These are phyloP conservation scores for Moxostoma hubbsi DNA, from an alignment of 2,797 vertebrate genomes.

Conservation along the genomic window DNA sequence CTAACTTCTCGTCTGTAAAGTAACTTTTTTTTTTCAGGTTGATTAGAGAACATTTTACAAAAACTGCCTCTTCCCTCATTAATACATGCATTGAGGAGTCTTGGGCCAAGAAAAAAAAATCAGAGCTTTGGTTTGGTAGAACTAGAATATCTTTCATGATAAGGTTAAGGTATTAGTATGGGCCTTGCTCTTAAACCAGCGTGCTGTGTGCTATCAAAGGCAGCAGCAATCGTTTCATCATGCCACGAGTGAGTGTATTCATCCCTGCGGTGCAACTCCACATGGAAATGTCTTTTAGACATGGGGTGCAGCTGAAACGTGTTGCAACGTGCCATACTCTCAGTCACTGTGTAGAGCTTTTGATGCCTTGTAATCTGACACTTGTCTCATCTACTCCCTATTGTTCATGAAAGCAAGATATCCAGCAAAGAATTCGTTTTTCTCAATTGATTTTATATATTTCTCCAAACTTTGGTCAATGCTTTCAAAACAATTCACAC, in stretches of 20 bases:
- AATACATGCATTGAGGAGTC: neutral
- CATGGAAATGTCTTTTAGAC: conserved; percentile 26
- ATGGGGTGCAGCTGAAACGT: neutral
- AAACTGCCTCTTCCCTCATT: too few species aligned
- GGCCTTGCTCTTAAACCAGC: neutral
- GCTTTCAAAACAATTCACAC: too few species aligned
- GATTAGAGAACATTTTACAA: too few species aligned
- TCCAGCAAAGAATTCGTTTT: neutral
- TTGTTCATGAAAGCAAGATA: neutral
- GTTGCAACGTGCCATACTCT: neutral
- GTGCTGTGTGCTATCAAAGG: conserved; percentile 27
- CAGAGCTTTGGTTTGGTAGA: neutral
- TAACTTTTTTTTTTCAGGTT: too few species aligned
- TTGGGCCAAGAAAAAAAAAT: too few species aligned
- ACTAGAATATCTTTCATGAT: conserved; percentile 2
- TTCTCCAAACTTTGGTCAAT: too few species aligned
- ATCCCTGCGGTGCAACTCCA: conserved; percentile 18
- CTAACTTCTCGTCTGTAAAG: too few species aligned
- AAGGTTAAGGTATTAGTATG: conserved; percentile 1
- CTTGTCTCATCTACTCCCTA: neutral
- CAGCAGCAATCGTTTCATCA: neutral
- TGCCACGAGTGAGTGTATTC: neutral
- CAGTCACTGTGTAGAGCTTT: neutral
- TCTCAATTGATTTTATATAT: too few species aligned
- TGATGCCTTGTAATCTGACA: neutral